These are phyloP conservation scores for Cenopis cana DNA, from an alignment of 2,888 invertebrate genomes.

Conservation along the genomic window DNA sequence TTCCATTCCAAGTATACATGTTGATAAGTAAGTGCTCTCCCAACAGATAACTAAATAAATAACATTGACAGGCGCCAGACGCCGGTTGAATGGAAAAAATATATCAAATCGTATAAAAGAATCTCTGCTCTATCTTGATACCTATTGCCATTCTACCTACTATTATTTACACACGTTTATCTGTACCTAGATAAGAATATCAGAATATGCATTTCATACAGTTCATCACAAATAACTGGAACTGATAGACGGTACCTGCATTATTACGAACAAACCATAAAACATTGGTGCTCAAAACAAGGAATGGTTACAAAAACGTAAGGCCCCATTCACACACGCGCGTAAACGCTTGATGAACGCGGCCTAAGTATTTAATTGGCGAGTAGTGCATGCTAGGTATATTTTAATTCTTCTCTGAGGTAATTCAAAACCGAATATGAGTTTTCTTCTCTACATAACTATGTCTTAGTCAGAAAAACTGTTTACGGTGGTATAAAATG, in stretches of 20 bases:
- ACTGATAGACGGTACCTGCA: too few species aligned
- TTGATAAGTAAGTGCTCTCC: background rate
- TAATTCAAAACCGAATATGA: too few species aligned
- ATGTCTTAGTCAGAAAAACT: too few species aligned
- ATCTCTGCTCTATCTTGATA: slow-evolving; percentile 1
- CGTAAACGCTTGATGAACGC: too few species aligned
- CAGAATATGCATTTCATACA: background rate
- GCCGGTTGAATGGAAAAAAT: background rate
- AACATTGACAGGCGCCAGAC: background rate
- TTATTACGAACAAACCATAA: background rate
- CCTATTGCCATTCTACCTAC: background rate
- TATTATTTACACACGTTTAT: too few species aligned
- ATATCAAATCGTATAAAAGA: too few species aligned
- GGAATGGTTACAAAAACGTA: background rate
- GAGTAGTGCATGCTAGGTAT: too few species aligned
- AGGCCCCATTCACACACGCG: background rate
- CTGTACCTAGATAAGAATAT: background rate
- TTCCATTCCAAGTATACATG: too few species aligned
- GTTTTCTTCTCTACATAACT: too few species aligned
- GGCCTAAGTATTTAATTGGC: too few species aligned
- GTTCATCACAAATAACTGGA: background rate
- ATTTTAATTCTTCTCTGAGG: too few species aligned
- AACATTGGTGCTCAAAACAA: background rate
- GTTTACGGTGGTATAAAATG: too few species aligned
- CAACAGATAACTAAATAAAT: slow-evolving; percentile 22